phyloP scores from a whole-genome alignment of 1,140 invertebrate species.

The Ostrea denselamellosa region DNA sequence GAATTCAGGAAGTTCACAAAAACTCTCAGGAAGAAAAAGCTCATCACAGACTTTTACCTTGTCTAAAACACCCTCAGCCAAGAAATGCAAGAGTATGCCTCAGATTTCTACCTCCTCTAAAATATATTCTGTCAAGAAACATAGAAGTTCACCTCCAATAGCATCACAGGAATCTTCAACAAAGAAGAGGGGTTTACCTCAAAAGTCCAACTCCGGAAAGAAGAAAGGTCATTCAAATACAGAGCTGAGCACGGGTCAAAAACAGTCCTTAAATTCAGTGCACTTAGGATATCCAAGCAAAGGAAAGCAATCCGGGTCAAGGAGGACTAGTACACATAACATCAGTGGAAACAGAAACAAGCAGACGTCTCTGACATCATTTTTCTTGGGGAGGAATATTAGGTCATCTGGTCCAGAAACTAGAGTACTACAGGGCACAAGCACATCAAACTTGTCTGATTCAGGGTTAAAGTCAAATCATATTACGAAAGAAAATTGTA shows the following conservation, averaged over 20 bases:
- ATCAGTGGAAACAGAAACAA: background rate
- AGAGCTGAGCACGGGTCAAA: background rate
- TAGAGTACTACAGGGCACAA: too few relatives aligned
- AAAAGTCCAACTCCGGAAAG: background rate
- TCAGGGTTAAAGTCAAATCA: background rate
- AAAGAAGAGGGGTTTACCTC: background rate
- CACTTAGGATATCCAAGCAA: background rate
- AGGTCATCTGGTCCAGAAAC: background rate
- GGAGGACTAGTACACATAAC: background rate
- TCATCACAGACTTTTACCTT: constrained; percentile 16
- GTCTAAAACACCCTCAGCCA: background rate
- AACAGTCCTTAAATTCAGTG: background rate
- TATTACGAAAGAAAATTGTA: background rate
- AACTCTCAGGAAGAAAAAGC: constrained; percentile 9
- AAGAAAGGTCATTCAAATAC: background rate
- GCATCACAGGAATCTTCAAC: background rate
- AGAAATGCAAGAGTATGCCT: background rate
- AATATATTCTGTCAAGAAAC: background rate
- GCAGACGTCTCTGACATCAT: constrained; percentile 23
- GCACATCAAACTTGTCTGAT: background rate
- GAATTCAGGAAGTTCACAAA: background rate
- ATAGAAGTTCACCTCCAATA: background rate
- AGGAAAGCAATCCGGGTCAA: background rate
- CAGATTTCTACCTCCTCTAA: constrained; percentile 10
- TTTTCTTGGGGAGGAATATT: constrained; percentile 2